phyloP scores from a whole-genome alignment of 2,888 invertebrate genomes.

The Kuschelorhynchus macadamiae region DNA sequence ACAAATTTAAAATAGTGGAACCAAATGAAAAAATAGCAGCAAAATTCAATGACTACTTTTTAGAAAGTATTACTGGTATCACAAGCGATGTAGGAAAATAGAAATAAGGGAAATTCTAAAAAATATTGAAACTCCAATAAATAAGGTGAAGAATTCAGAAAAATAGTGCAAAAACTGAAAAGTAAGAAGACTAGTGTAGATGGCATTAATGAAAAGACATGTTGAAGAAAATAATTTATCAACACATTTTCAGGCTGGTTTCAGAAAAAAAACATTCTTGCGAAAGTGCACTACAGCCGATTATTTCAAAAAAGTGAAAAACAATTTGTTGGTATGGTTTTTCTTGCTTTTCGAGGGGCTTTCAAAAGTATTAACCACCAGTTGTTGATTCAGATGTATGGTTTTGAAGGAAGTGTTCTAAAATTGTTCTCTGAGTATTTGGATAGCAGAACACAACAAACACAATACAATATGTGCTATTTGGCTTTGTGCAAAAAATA shows the following conservation, averaged over 20 bases:
- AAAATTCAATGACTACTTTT: neutral
- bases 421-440: neutral
- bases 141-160: neutral
- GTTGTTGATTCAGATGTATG: neutral
- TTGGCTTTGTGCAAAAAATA: too few relatives aligned
- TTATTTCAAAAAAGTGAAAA: neutral
- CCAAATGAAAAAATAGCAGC: neutral
- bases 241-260: neutral
- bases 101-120: neutral
- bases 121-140: neutral
- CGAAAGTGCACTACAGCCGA: neutral
- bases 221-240: neutral
- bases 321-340: neutral
- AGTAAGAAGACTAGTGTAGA: neutral
- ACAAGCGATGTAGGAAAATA: neutral
- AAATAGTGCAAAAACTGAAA: neutral
- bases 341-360: neutral
- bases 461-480: too few relatives aligned
- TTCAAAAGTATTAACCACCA: neutral
- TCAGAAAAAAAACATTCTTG: neutral
- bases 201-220: neutral
- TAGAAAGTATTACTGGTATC: neutral
- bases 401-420: neutral
- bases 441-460: neutral
- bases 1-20: too few relatives aligned